Base-by-base conservation (phyloP, 2,113 vertebrate genomes). In the Pachypanchax playfairii region DNA sequence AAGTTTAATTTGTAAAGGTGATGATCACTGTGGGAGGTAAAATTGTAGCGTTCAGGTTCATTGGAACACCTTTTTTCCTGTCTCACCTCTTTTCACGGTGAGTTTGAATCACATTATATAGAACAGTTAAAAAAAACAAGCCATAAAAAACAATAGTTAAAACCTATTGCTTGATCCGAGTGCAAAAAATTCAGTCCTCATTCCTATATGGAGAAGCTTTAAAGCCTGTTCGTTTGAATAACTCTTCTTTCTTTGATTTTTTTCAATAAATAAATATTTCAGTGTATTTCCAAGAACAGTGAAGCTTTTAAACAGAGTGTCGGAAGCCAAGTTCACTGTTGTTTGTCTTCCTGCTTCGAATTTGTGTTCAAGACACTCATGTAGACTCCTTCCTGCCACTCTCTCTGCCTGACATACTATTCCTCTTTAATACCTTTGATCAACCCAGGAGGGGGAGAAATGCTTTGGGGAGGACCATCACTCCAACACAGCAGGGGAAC, bases 361-460 rank as follows among this genome's bases (percentile, higher is more conserved):
- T 48, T 46, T 50, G 43, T 10, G 54, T 78, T 68, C 11, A 18
- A 42, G 35, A 24, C 53, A 67, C 48, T 46, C 59, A 58, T 62
- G 71, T 74, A 66, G 61, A 59, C 68, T 64, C 73, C 75, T 79
- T 76, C 70, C 62, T 48, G 36, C 33, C 33, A 58, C 63, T 61
- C 48, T 50, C 26, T 43, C 64, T 17, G 43, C 53, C 70, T 79
- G 85, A 79, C 77, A 79, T 50, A 3, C 47, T 21, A 39, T 67
- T 61, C 25, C 54, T 60, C 60, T 59, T 21, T 49, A 46, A 41
- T 68, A 60, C 59, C 84, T 88, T 87, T 89, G 85, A 90, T 89
- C 85, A 86, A 14, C 61, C 56, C 69, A 31, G 71, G 49, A 84
- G 82, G 78, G 68, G 46, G 31, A 62, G 66, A 52, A 42, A 53